Conservation (phyloP, 2,888 invertebrate genomes). For the Ichneumon xanthorius region DNA sequence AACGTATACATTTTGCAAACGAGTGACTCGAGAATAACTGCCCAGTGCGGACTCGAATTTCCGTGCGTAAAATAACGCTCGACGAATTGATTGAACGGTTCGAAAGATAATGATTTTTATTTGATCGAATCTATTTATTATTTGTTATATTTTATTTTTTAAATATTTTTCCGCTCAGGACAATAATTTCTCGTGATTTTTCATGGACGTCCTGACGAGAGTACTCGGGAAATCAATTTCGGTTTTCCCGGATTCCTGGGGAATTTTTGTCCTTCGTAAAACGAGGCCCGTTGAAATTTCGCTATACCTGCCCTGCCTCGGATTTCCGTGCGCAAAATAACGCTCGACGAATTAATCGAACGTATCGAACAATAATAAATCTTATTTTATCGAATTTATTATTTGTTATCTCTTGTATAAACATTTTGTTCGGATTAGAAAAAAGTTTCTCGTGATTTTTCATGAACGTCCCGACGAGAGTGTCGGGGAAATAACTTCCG, state of each 20-base stretch:
- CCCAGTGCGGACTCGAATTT: not conserved
- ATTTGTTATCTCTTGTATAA: not conserved
- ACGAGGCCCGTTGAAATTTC: too few species aligned
- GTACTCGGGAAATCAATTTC: too few species aligned
- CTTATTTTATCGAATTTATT: not conserved
- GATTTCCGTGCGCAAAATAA: conserved; percentile 43
- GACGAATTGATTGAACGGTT: conserved; percentile 23
- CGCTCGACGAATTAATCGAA: conserved; percentile 35
- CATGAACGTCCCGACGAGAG: conserved; percentile 16
- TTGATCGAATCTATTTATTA: not conserved
- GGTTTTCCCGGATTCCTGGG: not conserved
- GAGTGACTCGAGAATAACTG: too few species aligned
- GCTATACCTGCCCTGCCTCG: not conserved
- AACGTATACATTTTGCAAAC: too few species aligned
- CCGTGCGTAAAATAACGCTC: conserved; percentile 44
- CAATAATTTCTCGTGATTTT: not conserved
- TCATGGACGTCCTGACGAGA: not conserved
- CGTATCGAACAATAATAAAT: too few species aligned
- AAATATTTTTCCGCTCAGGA: not conserved
- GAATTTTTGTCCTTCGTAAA: too few species aligned
- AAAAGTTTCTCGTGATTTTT: not conserved
- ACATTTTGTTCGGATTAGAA: not conserved
- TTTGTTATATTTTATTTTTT: not conserved
- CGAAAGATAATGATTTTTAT: too few species aligned
- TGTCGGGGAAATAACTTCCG: conserved; percentile 11